phyloP scores from a whole-genome alignment of 2,888 invertebrate species.

The Mesorhabditis belari region DNA sequence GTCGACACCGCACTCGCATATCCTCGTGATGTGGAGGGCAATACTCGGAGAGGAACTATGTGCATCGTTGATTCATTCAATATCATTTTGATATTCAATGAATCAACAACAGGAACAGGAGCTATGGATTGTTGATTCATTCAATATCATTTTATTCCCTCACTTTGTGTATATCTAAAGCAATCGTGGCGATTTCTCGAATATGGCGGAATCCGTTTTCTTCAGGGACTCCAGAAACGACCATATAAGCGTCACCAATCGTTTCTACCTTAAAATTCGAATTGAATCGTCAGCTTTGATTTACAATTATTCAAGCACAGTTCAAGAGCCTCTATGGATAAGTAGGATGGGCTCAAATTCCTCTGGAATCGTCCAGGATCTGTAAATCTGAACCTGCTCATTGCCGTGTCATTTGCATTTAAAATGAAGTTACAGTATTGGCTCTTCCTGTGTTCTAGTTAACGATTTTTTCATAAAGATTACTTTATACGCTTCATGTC shows the following conservation, averaged over 20 bases:
- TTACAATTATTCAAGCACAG: too few species aligned
- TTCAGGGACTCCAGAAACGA: constrained; percentile 47
- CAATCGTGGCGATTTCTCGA: constrained; percentile 39
- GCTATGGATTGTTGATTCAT: too few species aligned
- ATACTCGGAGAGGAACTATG: constrained; percentile 38
- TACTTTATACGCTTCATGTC: constrained; percentile 39
- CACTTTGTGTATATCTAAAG: constrained; percentile 43
- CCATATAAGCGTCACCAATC: constrained; percentile 51
- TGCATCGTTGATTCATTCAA: too few species aligned
- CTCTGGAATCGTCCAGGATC: too few species aligned
- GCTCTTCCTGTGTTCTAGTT: background rate
- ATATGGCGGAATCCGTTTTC: constrained; percentile 46
- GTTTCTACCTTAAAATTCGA: constrained; percentile 39
- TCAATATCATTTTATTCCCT: background rate
- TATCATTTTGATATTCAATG: too few species aligned
- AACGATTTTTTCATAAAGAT: background rate
- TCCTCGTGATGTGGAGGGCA: constrained; percentile 35
- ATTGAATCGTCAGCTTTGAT: background rate
- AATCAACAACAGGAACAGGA: too few species aligned
- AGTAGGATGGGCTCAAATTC: too few species aligned
- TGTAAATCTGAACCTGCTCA: too few species aligned
- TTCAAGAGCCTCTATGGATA: too few species aligned
- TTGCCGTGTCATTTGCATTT: too few species aligned
- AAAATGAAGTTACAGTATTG: too few species aligned
- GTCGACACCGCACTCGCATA: constrained; percentile 26